These are phyloP conservation scores for Hafferia zeledoni DNA, from an alignment of 2,797 vertebrate species.

Conservation along the genomic window DNA sequence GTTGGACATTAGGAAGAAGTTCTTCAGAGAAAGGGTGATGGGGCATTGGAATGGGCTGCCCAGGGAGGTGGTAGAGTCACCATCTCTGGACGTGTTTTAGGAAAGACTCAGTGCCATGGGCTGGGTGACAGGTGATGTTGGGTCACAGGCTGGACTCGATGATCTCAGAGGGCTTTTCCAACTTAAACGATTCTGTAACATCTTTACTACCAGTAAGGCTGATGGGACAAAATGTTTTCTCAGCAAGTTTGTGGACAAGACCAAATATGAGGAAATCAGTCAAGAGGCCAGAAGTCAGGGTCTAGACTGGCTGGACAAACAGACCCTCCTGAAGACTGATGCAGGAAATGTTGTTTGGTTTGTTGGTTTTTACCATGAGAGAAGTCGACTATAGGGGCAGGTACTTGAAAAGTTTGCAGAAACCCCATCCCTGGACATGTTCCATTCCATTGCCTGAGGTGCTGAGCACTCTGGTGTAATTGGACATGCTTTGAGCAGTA, in stretches of 20 bases:
- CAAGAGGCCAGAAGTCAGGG: neutral
- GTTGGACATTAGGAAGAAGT: neutral
- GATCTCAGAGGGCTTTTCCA: neutral
- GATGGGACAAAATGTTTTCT: neutral
- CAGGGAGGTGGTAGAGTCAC: neutral
- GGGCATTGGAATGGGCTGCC: neutral
- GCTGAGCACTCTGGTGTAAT: neutral
- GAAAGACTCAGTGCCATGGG: neutral
- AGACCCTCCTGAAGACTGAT: neutral
- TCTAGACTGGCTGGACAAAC: neutral
- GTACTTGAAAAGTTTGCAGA: neutral
- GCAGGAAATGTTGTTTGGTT: neutral
- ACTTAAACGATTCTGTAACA: neutral
- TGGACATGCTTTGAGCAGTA: neutral
- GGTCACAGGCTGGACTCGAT: neutral
- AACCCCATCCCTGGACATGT: neutral
- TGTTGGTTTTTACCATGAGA: neutral
- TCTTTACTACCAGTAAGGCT: neutral
- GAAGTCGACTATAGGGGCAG: neutral
- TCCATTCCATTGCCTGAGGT: neutral
- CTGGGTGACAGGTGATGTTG: neutral
- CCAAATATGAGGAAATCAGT: accelerated
- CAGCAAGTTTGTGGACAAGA: neutral
- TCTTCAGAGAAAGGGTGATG: neutral
- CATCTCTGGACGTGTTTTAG: neutral